Percentiles rank a stretch among this genome's conserved stretches.
phyloP scores from a whole-genome alignment of 2,797 vertebrate genomes.

The Cuniculus paca region DNA sequence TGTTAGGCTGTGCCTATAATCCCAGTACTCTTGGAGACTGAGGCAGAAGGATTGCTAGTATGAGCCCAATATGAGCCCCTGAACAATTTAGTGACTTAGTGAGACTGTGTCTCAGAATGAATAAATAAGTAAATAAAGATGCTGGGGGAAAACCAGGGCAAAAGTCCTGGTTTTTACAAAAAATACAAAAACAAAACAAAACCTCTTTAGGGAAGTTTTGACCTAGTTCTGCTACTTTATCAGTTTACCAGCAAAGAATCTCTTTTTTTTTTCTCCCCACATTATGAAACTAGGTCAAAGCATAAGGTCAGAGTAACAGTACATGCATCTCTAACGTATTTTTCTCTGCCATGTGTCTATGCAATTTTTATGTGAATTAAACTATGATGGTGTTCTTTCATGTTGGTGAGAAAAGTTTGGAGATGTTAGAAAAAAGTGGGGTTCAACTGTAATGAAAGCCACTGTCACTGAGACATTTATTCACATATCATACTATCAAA shows the following conservation, averaged over 20 bases:
- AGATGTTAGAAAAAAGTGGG: background rate
- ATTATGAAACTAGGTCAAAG: background rate
- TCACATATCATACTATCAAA: background rate
- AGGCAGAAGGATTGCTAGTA: background rate
- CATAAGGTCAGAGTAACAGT: background rate
- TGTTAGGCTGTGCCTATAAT: background rate
- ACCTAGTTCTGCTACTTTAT: background rate
- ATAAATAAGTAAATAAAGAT: background rate
- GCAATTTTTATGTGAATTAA: background rate
- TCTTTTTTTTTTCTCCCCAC: background rate
- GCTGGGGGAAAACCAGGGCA: background rate
- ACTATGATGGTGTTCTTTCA: background rate
- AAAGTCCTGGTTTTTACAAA: background rate
- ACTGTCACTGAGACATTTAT: background rate
- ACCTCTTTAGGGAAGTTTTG: background rate
- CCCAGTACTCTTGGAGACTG: background rate
- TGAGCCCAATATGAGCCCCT: background rate
- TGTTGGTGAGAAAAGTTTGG: background rate
- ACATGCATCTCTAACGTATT: background rate
- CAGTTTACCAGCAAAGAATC: background rate
- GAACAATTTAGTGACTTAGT: background rate
- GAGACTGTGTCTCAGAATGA: background rate
- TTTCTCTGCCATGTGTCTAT: background rate
- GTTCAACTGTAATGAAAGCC: background rate
- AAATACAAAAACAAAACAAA: background rate